Evolutionary conservation across 2,113 vertebrate genomes (phyloP).

Genomic region (Embiotoca jacksoni): DNA sequence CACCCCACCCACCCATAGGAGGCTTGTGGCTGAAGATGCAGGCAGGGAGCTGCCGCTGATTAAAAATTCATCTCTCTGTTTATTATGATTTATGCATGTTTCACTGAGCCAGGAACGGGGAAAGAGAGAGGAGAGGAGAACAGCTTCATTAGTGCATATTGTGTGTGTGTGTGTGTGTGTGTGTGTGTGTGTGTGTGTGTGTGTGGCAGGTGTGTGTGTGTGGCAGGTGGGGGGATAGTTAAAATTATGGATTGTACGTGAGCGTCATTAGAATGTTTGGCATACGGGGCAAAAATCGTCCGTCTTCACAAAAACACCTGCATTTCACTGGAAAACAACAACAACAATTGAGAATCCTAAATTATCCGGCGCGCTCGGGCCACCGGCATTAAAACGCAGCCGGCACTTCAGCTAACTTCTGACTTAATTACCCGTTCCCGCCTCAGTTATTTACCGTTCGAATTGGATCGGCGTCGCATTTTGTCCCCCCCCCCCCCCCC

Average conservation of each 20-base stretch:
- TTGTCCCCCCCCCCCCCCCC: constrained; percentile 27
- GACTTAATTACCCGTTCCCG: constrained; percentile 71
- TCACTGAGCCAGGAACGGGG: constrained; percentile 70
- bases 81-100: constrained; percentile 85
- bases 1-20: constrained; percentile 55
- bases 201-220: constrained; percentile 34
- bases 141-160: constrained; percentile 82
- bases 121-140: constrained; percentile 69
- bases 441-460: constrained; percentile 54
- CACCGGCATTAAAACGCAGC: constrained; percentile 62
- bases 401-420: constrained; percentile 65
- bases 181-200: constrained; percentile 42
- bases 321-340: constrained; percentile 65
- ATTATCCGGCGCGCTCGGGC: constrained; percentile 44
- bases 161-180: constrained; percentile 65
- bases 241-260: constrained; percentile 77
- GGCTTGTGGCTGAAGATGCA: constrained; percentile 67
- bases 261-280: constrained; percentile 82
- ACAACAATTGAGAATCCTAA: constrained; percentile 62
- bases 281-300: constrained; percentile 65
- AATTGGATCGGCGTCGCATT: constrained; percentile 40
- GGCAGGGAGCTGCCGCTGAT: constrained; percentile 72
- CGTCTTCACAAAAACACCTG: constrained; percentile 78
- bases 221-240: constrained; percentile 76
- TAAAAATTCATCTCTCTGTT: constrained; percentile 82